Evolutionary conservation across 2,797 vertebrate species (phyloP).

Genomic region (Toxotes lorentzi): DNA sequence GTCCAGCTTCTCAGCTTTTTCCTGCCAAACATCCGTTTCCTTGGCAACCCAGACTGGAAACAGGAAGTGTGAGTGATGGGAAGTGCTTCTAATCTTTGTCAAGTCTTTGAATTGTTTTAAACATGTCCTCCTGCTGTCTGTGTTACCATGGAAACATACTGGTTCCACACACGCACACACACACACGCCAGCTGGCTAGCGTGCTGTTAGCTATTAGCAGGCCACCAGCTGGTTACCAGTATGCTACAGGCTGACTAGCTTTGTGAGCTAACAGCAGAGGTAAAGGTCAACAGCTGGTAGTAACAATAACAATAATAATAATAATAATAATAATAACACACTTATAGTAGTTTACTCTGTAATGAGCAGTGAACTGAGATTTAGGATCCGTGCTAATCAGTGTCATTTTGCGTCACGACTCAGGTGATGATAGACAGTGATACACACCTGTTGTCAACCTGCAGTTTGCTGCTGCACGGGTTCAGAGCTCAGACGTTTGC

Average conservation of each 20-base stretch:
- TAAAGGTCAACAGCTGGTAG: conserved; percentile 27
- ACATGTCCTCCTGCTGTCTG: conserved; percentile 51
- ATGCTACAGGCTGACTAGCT: conserved; percentile 29
- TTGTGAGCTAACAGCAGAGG: conserved; percentile 1
- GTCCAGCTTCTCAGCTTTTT: conserved; percentile 74
- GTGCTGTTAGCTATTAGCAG: conserved; percentile 57
- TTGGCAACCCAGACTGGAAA: conserved; percentile 76
- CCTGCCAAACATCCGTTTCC: conserved; percentile 80
- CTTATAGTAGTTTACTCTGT: no score
- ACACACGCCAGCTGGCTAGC: conserved; percentile 52
- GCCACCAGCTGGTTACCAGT: conserved; percentile 49
- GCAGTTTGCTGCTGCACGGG: no score
- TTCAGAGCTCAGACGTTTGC: no score
- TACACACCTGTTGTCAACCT: no score
- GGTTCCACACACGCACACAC: conserved; percentile 26
- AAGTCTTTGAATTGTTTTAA: conserved; percentile 47
- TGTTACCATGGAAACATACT: conserved; percentile 50
- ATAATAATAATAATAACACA: neutral
- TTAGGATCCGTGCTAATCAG: no score
- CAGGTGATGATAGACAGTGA: no score
- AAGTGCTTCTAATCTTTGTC: conserved; percentile 71
- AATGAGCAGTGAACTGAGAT: no score
- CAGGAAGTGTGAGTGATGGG: conserved; percentile 77
- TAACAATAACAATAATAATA: neutral
- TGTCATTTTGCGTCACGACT: no score